Evolutionary conservation across 2,888 invertebrate genomes (phyloP).

Genomic region (Acanthosepion pharaonis): DNA sequence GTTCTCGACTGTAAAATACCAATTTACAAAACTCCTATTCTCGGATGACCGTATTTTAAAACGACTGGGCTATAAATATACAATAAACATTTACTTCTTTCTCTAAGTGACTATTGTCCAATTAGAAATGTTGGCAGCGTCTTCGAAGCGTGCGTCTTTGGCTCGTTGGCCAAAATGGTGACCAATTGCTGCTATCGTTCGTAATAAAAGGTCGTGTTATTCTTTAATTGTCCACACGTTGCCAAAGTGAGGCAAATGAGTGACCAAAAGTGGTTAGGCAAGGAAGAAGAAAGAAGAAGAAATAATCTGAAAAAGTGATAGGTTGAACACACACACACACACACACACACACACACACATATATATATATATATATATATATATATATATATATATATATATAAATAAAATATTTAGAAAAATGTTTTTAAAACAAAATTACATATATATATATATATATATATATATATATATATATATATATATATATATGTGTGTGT

Average conservation of each 20-base stretch:
- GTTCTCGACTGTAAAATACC: neutral
- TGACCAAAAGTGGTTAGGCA: neutral
- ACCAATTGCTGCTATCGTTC: neutral
- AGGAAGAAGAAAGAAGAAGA: neutral
- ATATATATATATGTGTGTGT: too few species aligned
- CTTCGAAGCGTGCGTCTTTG: neutral
- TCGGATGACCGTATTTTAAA: neutral
- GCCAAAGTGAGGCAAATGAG: neutral
- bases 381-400: too few species aligned
- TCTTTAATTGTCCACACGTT: neutral
- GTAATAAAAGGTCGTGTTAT: neutral
- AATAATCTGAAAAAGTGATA: too few species aligned
- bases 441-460: too few species aligned
- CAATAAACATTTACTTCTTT: slow-evolving; percentile 33
- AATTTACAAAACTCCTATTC: neutral
- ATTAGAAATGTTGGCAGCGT: neutral
- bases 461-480: too few species aligned
- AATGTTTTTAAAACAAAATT: too few species aligned
- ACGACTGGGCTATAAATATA: neutral
- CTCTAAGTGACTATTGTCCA: neutral
- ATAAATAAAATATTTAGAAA: too few species aligned
- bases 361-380: too few species aligned
- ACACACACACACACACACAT: too few species aligned
- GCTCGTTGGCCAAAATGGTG: neutral
- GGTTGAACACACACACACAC: too few species aligned